These are phyloP conservation scores for Coryphaenoides rupestris DNA, from an alignment of 2,113 vertebrate species.

Conservation along the genomic window DNA sequence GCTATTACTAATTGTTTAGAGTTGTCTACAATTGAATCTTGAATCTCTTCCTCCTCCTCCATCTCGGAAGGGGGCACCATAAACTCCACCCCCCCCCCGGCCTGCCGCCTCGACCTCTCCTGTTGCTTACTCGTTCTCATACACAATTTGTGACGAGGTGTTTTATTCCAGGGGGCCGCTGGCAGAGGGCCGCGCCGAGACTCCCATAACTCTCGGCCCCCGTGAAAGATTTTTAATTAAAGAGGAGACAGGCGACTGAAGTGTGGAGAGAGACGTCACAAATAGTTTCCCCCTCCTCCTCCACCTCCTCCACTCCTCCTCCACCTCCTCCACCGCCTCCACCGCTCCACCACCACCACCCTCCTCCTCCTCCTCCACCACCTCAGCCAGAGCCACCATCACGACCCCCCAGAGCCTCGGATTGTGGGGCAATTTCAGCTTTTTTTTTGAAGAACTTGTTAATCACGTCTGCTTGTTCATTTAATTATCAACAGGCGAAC, in stretches of 20 bases:
- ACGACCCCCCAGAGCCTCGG: constrained; percentile 43
- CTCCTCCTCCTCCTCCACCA: too few species aligned
- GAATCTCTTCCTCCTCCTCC: constrained; percentile 47
- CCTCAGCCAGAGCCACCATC: constrained; percentile 48
- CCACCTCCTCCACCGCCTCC: not conserved
- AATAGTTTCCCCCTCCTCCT: constrained; percentile 59
- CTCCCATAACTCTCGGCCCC: constrained; percentile 72
- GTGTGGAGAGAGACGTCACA: constrained; percentile 65
- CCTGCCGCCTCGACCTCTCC: too few species aligned
- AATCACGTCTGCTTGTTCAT: constrained; percentile 69
- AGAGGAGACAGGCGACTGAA: constrained; percentile 71
- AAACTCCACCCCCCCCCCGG: constrained; percentile 44
- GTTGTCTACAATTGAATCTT: too few species aligned
- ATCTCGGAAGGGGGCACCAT: constrained; percentile 53
- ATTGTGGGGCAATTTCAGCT: constrained; percentile 62
- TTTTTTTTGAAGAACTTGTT: constrained; percentile 74
- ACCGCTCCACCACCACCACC: too few species aligned
- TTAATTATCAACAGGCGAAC: constrained; percentile 72
- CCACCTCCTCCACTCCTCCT: too few species aligned
- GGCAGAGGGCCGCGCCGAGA: constrained; percentile 52
- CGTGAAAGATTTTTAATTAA: constrained; percentile 77
- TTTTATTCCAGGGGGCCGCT: constrained; percentile 54
- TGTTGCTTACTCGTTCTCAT: constrained; percentile 61
- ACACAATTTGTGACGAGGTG: constrained; percentile 64
- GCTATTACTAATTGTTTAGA: too few species aligned